Evolutionary conservation across 1,140 invertebrate genomes (phyloP).

Genomic region (Mamestra configurata): DNA sequence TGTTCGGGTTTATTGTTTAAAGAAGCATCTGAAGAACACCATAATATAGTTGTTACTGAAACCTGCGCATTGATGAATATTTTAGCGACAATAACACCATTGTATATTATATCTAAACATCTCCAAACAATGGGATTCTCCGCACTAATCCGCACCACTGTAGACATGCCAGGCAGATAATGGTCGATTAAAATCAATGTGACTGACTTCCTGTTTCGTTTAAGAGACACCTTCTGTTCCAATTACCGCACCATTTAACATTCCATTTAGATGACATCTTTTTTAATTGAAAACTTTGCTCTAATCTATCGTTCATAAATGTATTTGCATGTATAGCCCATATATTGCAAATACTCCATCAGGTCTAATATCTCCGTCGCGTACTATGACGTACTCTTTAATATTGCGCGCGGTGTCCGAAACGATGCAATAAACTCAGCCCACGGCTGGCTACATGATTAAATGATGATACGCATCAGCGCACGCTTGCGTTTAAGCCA

Average conservation of each 20-base stretch:
- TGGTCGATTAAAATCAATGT: background rate
- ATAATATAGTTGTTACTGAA: background rate
- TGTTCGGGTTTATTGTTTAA: background rate
- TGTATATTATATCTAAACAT: background rate
- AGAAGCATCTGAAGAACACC: background rate
- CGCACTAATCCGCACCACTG: background rate
- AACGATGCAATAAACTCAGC: slow-evolving; percentile 32
- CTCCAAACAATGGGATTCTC: background rate
- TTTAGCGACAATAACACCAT: background rate
- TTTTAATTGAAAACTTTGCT: background rate
- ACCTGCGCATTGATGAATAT: background rate
- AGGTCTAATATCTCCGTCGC: background rate
- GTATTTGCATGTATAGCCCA: background rate
- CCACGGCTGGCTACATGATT: slow-evolving; percentile 30
- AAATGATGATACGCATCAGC: slow-evolving; percentile 34
- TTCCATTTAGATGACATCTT: background rate
- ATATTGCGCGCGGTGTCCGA: slow-evolving; percentile 17
- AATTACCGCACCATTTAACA: background rate
- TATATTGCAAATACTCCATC: background rate
- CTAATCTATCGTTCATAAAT: background rate
- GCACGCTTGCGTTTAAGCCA: slow-evolving; percentile 4
- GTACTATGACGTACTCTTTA: background rate
- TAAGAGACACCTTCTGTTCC: background rate
- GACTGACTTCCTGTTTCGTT: background rate
- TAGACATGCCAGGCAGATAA: background rate